Conservation (phyloP, 2,797 vertebrate genomes). For the Pipistrellus nathusii region DNA sequence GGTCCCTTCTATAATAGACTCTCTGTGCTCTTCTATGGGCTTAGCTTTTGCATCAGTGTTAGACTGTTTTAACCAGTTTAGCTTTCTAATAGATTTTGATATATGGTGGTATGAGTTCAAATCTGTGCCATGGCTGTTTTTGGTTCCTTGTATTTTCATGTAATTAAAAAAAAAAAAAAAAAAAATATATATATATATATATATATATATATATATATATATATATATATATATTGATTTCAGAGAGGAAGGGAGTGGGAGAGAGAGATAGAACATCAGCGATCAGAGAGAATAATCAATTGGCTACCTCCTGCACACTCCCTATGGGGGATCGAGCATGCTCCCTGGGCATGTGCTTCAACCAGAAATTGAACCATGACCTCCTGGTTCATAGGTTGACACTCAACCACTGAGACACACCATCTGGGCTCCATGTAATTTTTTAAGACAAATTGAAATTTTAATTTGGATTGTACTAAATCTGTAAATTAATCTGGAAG, state of each 20-base stretch:
- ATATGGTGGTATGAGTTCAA: background rate
- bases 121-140: background rate
- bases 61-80: background rate
- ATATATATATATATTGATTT: too few species aligned
- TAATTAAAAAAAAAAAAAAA: background rate
- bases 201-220: too few species aligned
- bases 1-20: background rate
- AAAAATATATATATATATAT: too few species aligned
- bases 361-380: too few species aligned
- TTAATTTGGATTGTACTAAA: background rate
- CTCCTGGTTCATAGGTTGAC: too few species aligned
- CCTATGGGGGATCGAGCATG: too few species aligned
- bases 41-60: background rate
- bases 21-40: background rate
- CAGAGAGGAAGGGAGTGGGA: too few species aligned
- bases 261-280: background rate
- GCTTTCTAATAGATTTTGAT: background rate
- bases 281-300: too few species aligned
- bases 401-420: too few species aligned
- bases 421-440: background rate
- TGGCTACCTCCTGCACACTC: too few species aligned
- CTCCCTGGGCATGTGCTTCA: too few species aligned
- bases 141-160: background rate
- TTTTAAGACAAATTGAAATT: background rate
- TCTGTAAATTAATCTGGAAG: background rate